Evolutionary conservation across 2,888 invertebrate genomes (phyloP).

Genomic region (Hartigia nigra): DNA sequence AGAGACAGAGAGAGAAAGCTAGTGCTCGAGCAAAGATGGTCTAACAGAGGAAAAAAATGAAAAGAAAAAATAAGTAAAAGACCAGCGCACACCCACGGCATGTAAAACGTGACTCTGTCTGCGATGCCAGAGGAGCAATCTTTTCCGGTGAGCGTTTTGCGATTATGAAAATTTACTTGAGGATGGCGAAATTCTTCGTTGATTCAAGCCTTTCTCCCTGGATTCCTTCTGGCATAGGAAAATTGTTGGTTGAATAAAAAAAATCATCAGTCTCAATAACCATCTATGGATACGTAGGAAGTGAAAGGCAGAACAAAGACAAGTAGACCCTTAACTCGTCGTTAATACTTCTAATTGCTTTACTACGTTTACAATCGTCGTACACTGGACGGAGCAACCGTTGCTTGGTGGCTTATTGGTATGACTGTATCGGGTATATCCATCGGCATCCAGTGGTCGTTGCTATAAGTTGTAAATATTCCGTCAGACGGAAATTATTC

Average conservation of each 20-base stretch:
- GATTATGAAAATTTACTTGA: background rate
- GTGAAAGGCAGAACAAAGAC: background rate
- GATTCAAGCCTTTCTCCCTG: background rate
- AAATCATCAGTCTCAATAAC: no score
- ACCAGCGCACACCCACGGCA: constrained; percentile 34
- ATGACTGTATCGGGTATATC: background rate
- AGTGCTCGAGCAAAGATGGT: constrained; percentile 27
- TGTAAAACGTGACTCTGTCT: constrained; percentile 25
- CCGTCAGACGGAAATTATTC: constrained; percentile 13
- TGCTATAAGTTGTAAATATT: constrained; percentile 25
- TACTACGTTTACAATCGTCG: background rate
- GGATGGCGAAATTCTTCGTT: background rate
- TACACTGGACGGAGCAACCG: background rate
- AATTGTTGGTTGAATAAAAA: background rate
- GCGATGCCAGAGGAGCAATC: background rate
- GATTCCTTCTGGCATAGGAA: background rate
- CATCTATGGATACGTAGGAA: no score
- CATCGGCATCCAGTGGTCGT: background rate
- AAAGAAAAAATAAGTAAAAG: background rate
- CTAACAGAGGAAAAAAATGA: constrained; percentile 17
- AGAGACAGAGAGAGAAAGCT: background rate
- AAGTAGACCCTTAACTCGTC: background rate
- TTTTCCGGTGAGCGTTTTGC: background rate
- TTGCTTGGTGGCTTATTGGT: background rate
- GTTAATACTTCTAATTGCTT: background rate